Conservation (phyloP, 2,797 vertebrate genomes). For the Argyrosomus regius region DNA sequence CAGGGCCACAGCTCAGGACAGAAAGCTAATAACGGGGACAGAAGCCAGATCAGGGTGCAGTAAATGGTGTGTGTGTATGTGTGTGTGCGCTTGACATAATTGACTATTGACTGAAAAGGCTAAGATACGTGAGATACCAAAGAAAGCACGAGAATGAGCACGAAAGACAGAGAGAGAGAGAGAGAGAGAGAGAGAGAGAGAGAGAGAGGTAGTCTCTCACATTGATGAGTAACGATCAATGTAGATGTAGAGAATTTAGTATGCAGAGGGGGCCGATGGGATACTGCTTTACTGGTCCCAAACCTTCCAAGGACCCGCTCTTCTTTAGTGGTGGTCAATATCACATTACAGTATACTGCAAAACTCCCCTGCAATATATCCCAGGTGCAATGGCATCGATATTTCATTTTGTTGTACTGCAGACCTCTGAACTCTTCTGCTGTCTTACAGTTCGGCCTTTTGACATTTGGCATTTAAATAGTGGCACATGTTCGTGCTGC, state of each 20-base stretch:
- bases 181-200: neutral
- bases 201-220: neutral
- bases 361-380: neutral
- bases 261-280: neutral
- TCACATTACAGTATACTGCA: neutral
- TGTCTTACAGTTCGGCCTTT: neutral
- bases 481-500: slow-evolving; percentile 1
- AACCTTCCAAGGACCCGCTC: slow-evolving; percentile 11
- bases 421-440: neutral
- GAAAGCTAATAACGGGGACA: slow-evolving; percentile 26
- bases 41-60: slow-evolving; percentile 9
- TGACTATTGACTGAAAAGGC: slow-evolving; percentile 47
- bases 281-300: neutral
- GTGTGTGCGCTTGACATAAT: slow-evolving; percentile 12
- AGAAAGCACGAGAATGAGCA: slow-evolving; percentile 1
- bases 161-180: too few relatives aligned
- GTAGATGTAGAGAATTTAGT: neutral
- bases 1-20: slow-evolving; percentile 11
- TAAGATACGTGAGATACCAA: slow-evolving; percentile 7
- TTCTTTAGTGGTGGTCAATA: slow-evolving; percentile 15
- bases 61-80: neutral
- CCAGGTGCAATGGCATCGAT: neutral
- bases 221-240: slow-evolving; percentile 29
- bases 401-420: neutral
- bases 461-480: slow-evolving; percentile 16